Evolutionary conservation across 2,888 invertebrate genomes (phyloP), one percentile per base, ranked within the genome.

Genomic region (Platycnemis pennipes): DNA sequence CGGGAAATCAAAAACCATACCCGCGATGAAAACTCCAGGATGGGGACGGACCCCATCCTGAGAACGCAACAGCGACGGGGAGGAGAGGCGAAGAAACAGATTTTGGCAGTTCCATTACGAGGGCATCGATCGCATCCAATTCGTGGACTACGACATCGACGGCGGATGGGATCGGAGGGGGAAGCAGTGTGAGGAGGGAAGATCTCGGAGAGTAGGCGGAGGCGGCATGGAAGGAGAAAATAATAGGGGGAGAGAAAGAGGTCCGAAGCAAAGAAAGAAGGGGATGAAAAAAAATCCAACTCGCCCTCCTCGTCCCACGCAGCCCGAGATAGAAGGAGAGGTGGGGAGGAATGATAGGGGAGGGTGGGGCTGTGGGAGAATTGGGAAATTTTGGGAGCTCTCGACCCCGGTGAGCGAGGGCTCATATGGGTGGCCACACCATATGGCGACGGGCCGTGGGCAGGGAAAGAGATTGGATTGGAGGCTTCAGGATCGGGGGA

Each of bases 391-490:
- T 37, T 0, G 77, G 11, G 77, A 77, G 77, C 77, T 37, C 77
- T 77, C 77, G n/a, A 63, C 2, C 63, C 63, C 77, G 13, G 3
- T 2, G 77, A 63, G 63, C 22, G 22, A 2, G 45, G 44, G 87
- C 87, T 13, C 87, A 87, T 87, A 46, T 87, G 87, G 87, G 46
- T 8, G 42, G 22, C 86, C 44, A n/a, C 87, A 26, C 87, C 87
- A 87, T 87, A 87, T 87, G 87, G 87, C 44, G 13, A 46, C 45
- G 22, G 46, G 37, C 26, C 53, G 53, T 63, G 1, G 77, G 37
- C 31, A 31, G 31, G 16, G 77, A 7, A 37, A 8, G 4, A n/a
- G 77, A 37, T 5, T 7, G 86, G 22, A 44, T 5, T 16, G 86
- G 19, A 3, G 44, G n/a, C n/a, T 45, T 42, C 11, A 46, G 46